Conservation (phyloP, 2,888 invertebrate species). For the Clunio marinus region DNA sequence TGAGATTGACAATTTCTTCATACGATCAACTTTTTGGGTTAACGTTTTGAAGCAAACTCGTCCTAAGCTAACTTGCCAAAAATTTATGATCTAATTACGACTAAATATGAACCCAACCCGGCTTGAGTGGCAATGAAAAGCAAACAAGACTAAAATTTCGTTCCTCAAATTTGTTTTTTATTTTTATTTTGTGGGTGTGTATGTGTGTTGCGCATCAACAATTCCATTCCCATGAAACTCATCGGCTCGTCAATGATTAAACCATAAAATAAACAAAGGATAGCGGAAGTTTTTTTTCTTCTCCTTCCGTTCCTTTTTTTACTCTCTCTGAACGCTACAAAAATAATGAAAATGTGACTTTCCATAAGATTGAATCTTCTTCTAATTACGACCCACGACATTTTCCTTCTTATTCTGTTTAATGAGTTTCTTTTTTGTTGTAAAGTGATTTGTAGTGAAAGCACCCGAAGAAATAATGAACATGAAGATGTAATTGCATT, state of each 20-base stretch:
- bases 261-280: neutral
- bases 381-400: too few species aligned
- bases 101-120: conserved; percentile 24
- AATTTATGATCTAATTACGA: conserved; percentile 31
- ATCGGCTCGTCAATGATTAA: neutral
- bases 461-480: neutral
- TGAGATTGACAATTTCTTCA: too few species aligned
- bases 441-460: neutral
- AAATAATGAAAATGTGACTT: neutral
- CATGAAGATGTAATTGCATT: too few species aligned
- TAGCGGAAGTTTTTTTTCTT: neutral
- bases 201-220: neutral
- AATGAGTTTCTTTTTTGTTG: neutral
- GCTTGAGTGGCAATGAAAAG: neutral
- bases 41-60: too few species aligned
- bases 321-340: neutral
- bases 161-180: neutral
- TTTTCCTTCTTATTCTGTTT: neutral
- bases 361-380: neutral
- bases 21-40: too few species aligned
- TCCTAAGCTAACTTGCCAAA: too few species aligned
- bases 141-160: neutral
- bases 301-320: neutral
- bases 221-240: neutral
- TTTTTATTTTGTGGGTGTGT: neutral